Conservation (phyloP, 2,113 vertebrate genomes). For the Protomyctophum bolini region DNA sequence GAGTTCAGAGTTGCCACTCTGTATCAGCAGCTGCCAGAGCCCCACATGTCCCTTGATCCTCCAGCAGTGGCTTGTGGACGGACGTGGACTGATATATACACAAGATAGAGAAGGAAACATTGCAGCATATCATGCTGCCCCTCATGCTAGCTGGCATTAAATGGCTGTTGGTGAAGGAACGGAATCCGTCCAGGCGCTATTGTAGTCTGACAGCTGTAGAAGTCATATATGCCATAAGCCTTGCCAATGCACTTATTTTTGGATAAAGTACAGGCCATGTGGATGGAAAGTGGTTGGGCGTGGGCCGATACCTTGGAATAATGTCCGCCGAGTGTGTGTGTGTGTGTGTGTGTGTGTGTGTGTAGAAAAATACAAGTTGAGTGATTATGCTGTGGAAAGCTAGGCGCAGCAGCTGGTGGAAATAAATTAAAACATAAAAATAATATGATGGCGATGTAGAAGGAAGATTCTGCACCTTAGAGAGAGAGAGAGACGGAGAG, state of each 20-base stretch:
- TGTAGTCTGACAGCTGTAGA: constrained; percentile 35
- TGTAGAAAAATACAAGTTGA: constrained; percentile 1
- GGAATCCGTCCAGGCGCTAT: constrained; percentile 32
- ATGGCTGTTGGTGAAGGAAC: constrained; percentile 22
- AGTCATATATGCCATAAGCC: constrained; percentile 1
- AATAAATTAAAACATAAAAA: constrained; percentile 2
- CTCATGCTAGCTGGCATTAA: constrained; percentile 21
- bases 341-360: too few relatives aligned
- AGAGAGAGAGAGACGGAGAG: not conserved
- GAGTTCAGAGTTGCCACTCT: constrained; percentile 10
- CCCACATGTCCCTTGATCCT: constrained; percentile 24
- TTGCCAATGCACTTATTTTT: constrained; percentile 2
- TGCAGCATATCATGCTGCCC: constrained; percentile 28
- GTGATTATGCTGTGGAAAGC: constrained; percentile 13
- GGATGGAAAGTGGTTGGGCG: not conserved
- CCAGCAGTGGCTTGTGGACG: constrained; percentile 44
- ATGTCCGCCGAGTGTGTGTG: constrained; percentile 1
- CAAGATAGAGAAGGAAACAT: constrained; percentile 21
- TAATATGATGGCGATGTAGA: not conserved
- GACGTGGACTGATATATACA: constrained; percentile 40
- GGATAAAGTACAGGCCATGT: constrained; percentile 6
- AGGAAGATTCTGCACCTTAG: constrained; percentile 19
- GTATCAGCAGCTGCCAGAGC: constrained; percentile 35
- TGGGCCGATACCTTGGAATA: not conserved
- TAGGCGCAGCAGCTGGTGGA: not conserved